These are phyloP conservation scores for Podiceps cristatus DNA, from an alignment of 2,113 vertebrate species.

Conservation along the genomic window DNA sequence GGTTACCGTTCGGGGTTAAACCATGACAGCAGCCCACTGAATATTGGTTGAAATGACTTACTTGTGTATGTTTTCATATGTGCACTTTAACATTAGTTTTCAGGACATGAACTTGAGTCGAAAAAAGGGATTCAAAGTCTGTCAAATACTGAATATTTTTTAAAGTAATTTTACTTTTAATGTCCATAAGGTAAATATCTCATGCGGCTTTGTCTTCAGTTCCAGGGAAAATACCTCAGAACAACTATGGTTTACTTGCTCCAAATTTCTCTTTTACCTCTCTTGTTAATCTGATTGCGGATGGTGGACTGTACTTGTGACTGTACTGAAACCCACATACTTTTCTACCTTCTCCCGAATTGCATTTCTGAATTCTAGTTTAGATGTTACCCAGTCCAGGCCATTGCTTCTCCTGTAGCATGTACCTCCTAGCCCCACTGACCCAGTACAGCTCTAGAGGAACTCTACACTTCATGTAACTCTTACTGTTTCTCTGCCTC, in stretches of 20 bases:
- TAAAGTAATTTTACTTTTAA: background rate
- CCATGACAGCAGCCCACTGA: background rate
- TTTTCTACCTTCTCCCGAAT: background rate
- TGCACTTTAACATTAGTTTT: background rate
- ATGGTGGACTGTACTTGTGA: background rate
- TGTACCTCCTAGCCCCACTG: background rate
- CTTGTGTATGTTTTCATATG: background rate
- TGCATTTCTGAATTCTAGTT: background rate
- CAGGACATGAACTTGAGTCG: background rate
- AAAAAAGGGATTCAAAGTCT: background rate
- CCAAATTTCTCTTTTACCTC: background rate
- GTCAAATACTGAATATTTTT: background rate
- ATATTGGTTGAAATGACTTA: background rate
- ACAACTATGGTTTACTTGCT: background rate
- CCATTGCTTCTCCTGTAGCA: background rate
- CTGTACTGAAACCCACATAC: background rate
- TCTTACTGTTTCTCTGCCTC: background rate
- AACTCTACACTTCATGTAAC: background rate
- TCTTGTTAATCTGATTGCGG: background rate
- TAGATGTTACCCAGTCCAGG: background rate
- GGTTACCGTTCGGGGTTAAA: too few species aligned
- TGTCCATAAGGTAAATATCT: background rate
- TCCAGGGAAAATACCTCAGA: background rate
- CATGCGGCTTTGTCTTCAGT: background rate
- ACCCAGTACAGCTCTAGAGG: background rate